Evolutionary conservation across 2,888 invertebrate genomes (phyloP), one percentile per base, ranked within the genome.

Genomic region (Tinea pellionella): DNA sequence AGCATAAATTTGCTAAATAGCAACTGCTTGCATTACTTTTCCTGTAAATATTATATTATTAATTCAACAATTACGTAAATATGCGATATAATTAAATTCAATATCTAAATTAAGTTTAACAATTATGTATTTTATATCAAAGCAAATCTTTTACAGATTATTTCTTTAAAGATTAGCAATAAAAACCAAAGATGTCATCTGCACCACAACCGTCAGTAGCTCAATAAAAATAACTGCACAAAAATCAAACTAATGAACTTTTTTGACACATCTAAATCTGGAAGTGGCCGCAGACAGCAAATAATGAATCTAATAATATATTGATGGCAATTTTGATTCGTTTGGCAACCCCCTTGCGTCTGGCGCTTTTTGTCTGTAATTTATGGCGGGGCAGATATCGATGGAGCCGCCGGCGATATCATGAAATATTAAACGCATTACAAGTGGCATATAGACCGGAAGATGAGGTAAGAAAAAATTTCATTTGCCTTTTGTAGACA

Each of bases 341-440:
- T 68, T 68, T 63, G 53, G 43, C 65, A 67, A 70, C 69, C 73
- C 77, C 68, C 74, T 74, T 75, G 67, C 69, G 70, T 64, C 68
- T 68, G 69, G 19, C 43, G 68, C 69, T 82, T 81, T 84, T 83
- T 82, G 80, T 74, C 69, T 71, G 77, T 85, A 84, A 87, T 87
- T 87, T 85, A 87, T 87, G 78, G 79, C 71, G 63, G 64, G 63
- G 66, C 70, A 78, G 86, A 86, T 87, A 86, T 78, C 78, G 85
- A 78, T 80, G 78, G 73, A 74, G 75, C 79, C 69, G 65, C 69
- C 74, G 78, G 81, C 82, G 77, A 77, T 83, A 80, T 79, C 85
- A 82, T 87, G 86, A 86, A 87, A 87, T 86, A 87, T 86, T 86
- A 87, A 87, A 86, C 80, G 80, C 85, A 84, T 86, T 86, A 85